A percentile compares a stretch with the other conserved stretches of the same genome.
Conservation (phyloP, 2,888 invertebrate species). For the Iphiclides podalirius region DNA sequence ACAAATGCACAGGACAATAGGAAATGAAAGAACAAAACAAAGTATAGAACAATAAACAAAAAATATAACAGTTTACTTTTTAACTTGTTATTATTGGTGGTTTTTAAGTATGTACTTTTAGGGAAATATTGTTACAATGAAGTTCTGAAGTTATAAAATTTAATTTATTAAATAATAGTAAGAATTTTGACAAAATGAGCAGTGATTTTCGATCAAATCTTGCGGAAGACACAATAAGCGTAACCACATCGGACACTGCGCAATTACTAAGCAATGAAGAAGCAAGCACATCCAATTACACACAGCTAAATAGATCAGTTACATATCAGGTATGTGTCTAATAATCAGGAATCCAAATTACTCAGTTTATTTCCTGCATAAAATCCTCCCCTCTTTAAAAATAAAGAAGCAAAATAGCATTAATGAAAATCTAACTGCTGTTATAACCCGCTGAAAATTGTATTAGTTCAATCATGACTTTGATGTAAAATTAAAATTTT, state of each 20-base stretch:
- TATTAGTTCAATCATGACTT: no score
- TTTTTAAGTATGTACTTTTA: background rate
- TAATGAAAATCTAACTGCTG: no score
- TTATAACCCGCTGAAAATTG: no score
- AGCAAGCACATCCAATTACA: conserved; percentile 59
- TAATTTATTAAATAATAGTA: conserved; percentile 10
- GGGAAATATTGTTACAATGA: background rate
- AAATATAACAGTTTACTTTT: background rate
- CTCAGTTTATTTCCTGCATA: conserved; percentile 16
- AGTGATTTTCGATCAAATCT: conserved; percentile 41
- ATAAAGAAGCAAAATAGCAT: no score
- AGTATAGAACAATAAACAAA: no score
- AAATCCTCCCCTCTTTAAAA: no score
- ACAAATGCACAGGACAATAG: no score
- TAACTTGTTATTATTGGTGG: background rate
- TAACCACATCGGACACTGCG: conserved; percentile 62
- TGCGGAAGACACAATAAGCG: conserved; percentile 46
- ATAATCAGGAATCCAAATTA: no score
- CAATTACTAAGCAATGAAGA: conserved; percentile 60
- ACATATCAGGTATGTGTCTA: conserved; percentile 53
- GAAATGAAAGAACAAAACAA: background rate
- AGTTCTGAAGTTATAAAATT: background rate
- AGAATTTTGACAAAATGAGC: conserved; percentile 41
- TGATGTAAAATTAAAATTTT: no score
- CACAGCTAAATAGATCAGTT: conserved; percentile 53